A percentile compares a stretch with the other conserved stretches of the same genome.
Evolutionary conservation across 2,888 invertebrate species (phyloP).

Genomic region (Cerceris rybyensis): DNA sequence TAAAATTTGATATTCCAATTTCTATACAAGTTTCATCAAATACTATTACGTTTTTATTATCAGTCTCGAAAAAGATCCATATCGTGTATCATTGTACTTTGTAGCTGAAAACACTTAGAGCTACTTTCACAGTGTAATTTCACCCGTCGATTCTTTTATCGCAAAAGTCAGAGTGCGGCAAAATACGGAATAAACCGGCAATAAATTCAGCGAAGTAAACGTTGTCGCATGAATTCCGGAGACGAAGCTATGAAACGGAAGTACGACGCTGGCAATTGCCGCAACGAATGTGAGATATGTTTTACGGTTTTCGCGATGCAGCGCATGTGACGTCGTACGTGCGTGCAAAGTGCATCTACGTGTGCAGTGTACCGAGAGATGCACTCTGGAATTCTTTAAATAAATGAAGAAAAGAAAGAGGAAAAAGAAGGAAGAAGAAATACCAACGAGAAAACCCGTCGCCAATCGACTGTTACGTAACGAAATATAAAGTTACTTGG

Average conservation of each 20-base stretch:
- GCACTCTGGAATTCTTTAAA: background rate
- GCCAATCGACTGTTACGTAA: background rate
- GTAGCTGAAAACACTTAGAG: too few species aligned
- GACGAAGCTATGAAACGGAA: slow-evolving; percentile 26
- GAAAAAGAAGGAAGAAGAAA: background rate
- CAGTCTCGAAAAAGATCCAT: too few species aligned
- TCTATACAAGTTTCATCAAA: too few species aligned
- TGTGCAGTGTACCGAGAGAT: background rate
- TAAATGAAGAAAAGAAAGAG: slow-evolving; percentile 1
- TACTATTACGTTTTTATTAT: too few species aligned
- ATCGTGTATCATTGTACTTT: too few species aligned
- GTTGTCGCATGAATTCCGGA: slow-evolving; percentile 13
- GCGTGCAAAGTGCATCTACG: slow-evolving; percentile 7
- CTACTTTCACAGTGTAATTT: too few species aligned
- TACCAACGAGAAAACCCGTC: too few species aligned
- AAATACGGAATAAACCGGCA: background rate
- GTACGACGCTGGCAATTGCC: slow-evolving; percentile 20
- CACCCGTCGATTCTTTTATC: background rate
- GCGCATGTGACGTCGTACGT: slow-evolving; percentile 18
- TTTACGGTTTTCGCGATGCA: slow-evolving; percentile 18
- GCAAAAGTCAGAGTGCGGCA: background rate
- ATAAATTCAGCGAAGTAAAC: slow-evolving; percentile 28
- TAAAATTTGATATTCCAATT: too few species aligned
- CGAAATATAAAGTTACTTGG: background rate
- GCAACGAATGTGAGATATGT: slow-evolving; percentile 19